phyloP scores from a whole-genome alignment of 2,797 vertebrate genomes.

The Mormyrus proboscirostris region DNA sequence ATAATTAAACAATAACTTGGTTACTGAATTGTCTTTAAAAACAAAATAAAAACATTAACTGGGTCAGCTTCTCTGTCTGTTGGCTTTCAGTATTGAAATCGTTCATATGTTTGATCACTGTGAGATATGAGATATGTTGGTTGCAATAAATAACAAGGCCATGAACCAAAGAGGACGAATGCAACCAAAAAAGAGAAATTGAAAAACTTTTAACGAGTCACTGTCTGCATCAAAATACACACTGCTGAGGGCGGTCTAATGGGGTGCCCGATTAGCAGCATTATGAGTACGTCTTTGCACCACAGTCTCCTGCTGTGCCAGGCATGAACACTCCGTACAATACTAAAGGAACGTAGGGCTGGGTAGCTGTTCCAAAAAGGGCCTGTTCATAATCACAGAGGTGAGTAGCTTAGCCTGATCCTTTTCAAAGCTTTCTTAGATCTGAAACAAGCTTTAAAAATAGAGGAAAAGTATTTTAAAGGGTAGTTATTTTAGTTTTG shows the following conservation, averaged over 20 bases:
- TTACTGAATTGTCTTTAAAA: not conserved
- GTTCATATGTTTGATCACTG: not conserved
- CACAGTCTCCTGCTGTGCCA: not conserved
- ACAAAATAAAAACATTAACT: not conserved
- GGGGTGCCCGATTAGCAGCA: not conserved
- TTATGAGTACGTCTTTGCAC: not conserved
- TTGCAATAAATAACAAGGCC: not conserved
- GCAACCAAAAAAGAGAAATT: not conserved
- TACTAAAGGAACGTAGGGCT: not conserved
- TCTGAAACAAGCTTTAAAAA: not conserved
- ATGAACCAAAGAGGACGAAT: not conserved
- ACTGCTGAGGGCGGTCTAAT: not conserved
- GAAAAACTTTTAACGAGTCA: not conserved
- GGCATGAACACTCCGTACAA: not conserved
- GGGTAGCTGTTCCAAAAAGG: not conserved
- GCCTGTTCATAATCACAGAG: constrained; percentile 3
- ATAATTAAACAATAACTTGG: constrained; percentile 1
- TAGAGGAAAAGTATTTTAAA: not conserved
- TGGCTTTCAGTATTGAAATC: constrained; percentile 3
- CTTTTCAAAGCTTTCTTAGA: not conserved
- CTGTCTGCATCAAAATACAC: not conserved
- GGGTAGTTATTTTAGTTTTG: not conserved
- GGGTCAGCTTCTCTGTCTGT: not conserved
- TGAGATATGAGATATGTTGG: not conserved
- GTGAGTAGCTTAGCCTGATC: not conserved